Percentiles rank a stretch among this genome's conserved stretches.
Evolutionary conservation across 2,797 vertebrate species (phyloP).

Genomic region (Sebastes itinus): DNA sequence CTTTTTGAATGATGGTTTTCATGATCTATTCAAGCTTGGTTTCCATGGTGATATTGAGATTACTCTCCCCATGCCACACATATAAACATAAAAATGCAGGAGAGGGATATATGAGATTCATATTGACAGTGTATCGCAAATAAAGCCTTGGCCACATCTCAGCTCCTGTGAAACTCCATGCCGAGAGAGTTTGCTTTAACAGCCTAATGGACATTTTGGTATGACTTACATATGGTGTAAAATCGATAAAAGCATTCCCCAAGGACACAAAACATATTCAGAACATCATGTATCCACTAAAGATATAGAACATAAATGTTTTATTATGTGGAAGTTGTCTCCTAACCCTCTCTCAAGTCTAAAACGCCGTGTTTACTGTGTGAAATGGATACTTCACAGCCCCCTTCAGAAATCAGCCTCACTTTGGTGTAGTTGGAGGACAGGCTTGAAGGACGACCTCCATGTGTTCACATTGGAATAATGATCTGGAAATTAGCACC

Average conservation of each 20-base stretch:
- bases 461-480: slow-evolving; percentile 51
- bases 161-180: background rate
- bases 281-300: background rate
- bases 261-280: background rate
- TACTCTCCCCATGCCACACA: background rate
- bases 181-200: background rate
- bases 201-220: background rate
- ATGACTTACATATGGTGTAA: background rate
- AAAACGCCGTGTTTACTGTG: slow-evolving; percentile 25
- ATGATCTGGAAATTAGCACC: slow-evolving; percentile 51
- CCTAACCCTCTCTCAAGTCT: background rate
- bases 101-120: background rate
- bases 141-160: background rate
- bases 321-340: background rate
- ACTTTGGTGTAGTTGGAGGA: slow-evolving; percentile 47
- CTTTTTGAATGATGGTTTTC: slow-evolving; percentile 25
- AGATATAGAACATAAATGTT: background rate
- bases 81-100: background rate
- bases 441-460: slow-evolving; percentile 43
- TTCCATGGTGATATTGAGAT: slow-evolving; percentile 23
- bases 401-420: slow-evolving; percentile 33
- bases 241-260: background rate
- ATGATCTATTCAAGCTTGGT: slow-evolving; percentile 19
- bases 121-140: background rate
- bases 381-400: slow-evolving; percentile 44